Evolutionary conservation across 2,797 vertebrate genomes (phyloP).

Genomic region (Xenentodon cancila): DNA sequence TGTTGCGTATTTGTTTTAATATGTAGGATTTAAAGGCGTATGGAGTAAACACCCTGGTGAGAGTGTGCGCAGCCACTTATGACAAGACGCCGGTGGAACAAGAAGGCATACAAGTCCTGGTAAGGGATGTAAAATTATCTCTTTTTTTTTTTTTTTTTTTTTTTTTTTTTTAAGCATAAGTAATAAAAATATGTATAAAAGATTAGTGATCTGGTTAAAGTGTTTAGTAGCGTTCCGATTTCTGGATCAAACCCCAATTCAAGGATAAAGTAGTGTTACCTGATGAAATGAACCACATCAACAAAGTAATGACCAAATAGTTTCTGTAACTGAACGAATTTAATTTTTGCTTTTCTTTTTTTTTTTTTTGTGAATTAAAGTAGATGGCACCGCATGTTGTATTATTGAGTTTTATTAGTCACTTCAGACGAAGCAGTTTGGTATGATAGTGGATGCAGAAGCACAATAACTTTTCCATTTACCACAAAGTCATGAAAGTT

Average conservation of each 20-base stretch:
- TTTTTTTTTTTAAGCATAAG: too few species aligned
- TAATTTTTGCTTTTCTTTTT: too few species aligned
- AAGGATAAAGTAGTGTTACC: background rate
- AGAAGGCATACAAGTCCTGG: conserved; percentile 94
- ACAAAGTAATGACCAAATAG: background rate
- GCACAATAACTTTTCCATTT: too few species aligned
- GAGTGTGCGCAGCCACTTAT: conserved; percentile 95
- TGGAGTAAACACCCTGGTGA: conserved; percentile 92
- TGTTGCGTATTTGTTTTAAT: conserved; percentile 13
- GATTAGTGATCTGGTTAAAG: background rate
- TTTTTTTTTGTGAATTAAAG: too few species aligned
- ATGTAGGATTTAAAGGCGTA: conserved; percentile 88
- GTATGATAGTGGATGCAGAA: too few species aligned
- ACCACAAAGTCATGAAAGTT: background rate
- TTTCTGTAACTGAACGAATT: too few species aligned
- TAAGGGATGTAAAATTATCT: conserved; percentile 71
- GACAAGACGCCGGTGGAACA: conserved; percentile 95
- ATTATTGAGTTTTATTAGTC: too few species aligned
- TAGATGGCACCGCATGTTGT: too few species aligned
- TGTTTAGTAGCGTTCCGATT: background rate
- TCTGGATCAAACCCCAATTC: background rate
- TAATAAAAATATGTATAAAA: background rate
- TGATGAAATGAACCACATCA: background rate
- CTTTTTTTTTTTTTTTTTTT: background rate
- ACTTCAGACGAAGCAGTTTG: too few species aligned